Base-by-base conservation (phyloP, 2,888 invertebrate species). In the Dusona sp. region DNA sequence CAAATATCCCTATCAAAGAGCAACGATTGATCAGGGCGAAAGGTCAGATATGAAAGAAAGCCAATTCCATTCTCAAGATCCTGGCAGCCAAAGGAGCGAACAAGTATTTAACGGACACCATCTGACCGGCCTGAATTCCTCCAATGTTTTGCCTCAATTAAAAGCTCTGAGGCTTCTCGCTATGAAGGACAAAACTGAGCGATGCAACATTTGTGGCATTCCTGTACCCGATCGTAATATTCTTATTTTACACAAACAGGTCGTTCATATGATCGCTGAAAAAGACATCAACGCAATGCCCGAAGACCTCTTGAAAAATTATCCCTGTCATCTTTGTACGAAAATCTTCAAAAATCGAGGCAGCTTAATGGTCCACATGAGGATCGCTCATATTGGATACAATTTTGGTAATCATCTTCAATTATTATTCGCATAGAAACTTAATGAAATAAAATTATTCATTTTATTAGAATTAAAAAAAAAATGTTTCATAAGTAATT, bases 271-370 rank as follows among this genome's bases (percentile, higher is more conserved):
- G 90, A 89, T 89, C 65, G 90, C 89, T 45, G 91, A 92, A 70
- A 92, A 92, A 57, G 89, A 91, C 73, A 72, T 86, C 2, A 90
- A 86, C 48, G 77, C 87, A 48, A 86, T 90, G 73, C 91, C 94
- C 4, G 93, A 93, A 65, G 94, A 94, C 83, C 92, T 94, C 2
- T 89, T 92, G 87, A 95, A 95, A 38, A 95, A 95, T 89, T 96
- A 96, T 91, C 95, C 96, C 83, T 98, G 98, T 91, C 97, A 97
- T 92, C 94, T 97, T 83, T 98, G 98, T 92, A 95, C 97, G 0
- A 97, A 97, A 94, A 95, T 96, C 84, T 98, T 98, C 91, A 97
- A 97, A 94, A 97, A 97, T 97, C 95, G 97, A 89, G 98, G 98
- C 8, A 97, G 97, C 79, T 94, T 98, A 9, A 97, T 97, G 95